These are phyloP conservation scores for Gobiocypris rarus DNA, from an alignment of 2,113 vertebrate genomes.

Conservation along the genomic window DNA sequence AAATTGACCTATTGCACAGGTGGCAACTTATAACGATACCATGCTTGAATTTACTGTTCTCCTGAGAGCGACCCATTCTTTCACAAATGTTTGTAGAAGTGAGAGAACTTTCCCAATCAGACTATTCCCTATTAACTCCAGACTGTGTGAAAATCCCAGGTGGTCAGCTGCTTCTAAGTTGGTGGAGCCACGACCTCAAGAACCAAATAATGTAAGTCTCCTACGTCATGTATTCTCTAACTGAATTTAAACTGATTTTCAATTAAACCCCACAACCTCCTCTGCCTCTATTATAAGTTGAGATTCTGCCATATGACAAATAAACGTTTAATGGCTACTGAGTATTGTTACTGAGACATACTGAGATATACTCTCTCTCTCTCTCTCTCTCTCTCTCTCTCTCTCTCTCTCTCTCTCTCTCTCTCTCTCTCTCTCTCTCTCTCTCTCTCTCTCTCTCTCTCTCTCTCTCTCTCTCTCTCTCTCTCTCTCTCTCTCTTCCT, in stretches of 20 bases:
- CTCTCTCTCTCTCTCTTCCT: background rate
- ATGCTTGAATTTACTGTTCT: too few species aligned
- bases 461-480: too few species aligned
- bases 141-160: slow-evolving; percentile 11
- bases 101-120: background rate
- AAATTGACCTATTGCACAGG: too few species aligned
- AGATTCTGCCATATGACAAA: background rate
- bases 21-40: too few species aligned
- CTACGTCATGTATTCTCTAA: background rate
- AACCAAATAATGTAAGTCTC: background rate
- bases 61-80: too few species aligned
- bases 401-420: too few species aligned
- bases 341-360: background rate
- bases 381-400: too few species aligned
- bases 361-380: background rate
- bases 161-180: background rate
- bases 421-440: too few species aligned
- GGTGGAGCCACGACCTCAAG: background rate
- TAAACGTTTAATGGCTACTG: background rate
- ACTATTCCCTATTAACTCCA: background rate
- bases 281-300: background rate
- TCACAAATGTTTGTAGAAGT: too few species aligned
- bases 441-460: too few species aligned
- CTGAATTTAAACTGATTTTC: background rate
- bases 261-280: background rate